Evolutionary conservation across 2,797 vertebrate genomes (phyloP).

Genomic region (Moxostoma hubbsi): DNA sequence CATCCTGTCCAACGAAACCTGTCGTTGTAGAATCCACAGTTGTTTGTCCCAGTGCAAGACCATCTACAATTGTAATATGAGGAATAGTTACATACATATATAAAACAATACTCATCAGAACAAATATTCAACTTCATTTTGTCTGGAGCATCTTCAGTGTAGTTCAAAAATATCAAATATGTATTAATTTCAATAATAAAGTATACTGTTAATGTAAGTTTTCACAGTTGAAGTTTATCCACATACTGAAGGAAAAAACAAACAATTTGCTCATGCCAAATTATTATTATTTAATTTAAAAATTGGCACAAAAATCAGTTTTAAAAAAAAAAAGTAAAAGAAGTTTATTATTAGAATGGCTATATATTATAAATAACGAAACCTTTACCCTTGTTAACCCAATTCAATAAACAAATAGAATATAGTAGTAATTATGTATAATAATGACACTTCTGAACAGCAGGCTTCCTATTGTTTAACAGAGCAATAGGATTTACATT

Average conservation of each 20-base stretch:
- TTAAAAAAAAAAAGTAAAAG: not conserved
- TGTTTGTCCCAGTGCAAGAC: not conserved
- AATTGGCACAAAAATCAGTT: too few species aligned
- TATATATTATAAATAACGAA: not conserved
- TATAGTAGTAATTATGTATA: too few species aligned
- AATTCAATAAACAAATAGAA: too few species aligned
- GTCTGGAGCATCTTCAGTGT: not conserved
- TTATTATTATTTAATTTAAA: too few species aligned
- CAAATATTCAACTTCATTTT: not conserved
- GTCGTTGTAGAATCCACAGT: not conserved
- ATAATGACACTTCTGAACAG: not conserved
- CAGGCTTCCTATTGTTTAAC: not conserved
- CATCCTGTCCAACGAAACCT: not conserved
- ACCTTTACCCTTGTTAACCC: not conserved
- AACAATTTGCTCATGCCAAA: too few species aligned
- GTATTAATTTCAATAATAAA: not conserved
- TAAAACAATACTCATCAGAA: not conserved
- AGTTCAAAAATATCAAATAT: not conserved
- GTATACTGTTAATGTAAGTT: too few species aligned
- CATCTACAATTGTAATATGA: constrained; percentile 1
- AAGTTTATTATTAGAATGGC: too few species aligned
- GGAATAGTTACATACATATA: constrained; percentile 47
- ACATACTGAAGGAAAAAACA: too few species aligned
- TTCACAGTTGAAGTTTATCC: too few species aligned
- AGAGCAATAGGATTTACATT: too few species aligned